Base-by-base conservation (phyloP, 2,888 invertebrate species). In the Rotaria socialis region DNA sequence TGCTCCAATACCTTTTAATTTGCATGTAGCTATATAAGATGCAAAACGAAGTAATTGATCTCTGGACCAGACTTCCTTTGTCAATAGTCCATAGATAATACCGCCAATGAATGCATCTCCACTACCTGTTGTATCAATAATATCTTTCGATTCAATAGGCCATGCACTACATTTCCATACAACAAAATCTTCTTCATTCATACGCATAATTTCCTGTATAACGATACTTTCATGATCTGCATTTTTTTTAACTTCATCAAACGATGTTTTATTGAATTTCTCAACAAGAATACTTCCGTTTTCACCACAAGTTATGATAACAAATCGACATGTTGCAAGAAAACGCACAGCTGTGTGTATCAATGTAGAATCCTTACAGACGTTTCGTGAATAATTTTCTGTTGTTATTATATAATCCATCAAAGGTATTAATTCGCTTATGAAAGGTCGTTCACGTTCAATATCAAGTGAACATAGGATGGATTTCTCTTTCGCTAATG, bases 31-130 rank as follows among this genome's bases (percentile, higher is more conserved):
- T 14, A 80, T 47, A 80, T 80, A 80, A 80, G 80, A 80, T 24
- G 80, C 80, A 47, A 80, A 80, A 19, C 80, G 47, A 11, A 80
- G 24, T 47, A 80, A n/a, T 80, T 47, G 24, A 47, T 80, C 47
- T 47, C 24, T 80, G 24, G 80, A 80, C 43, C 80, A 47, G 1
- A 19, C 3, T 19, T 41, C 35, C 35, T 80, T 80, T 80, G 4
- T 24, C 47, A 80, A 80, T n/a, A 80, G 22, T n/a, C 47, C 43
- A 80, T 47, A 80, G 47, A 80, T 43, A 24, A 80, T 80, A 14
- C 80, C 80, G 47, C 80, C 80, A n/a, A 80, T 80, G 47, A 80
- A 80, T 80, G 80, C 43, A 80, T 80, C 80, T 11, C 80, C 80
- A 47, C 47, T n/a, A 14, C 80, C 80, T n/a, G 80, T 80, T 11